Base-by-base conservation (phyloP, 2,113 vertebrate genomes). In the Theristicus caerulescens region DNA sequence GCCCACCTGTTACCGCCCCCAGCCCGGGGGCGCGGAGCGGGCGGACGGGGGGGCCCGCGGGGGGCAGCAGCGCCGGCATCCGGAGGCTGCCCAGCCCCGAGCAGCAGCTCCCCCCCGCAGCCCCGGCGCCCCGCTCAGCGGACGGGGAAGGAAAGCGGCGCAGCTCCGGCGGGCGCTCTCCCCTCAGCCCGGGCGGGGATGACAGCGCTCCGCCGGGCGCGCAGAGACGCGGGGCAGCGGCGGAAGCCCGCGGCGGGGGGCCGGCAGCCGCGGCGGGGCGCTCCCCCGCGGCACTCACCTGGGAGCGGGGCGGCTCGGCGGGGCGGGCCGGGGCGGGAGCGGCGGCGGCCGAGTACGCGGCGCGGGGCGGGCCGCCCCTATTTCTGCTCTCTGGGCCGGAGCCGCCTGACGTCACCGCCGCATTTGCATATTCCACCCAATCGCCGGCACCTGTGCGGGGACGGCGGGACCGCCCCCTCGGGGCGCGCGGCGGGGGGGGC, bases 401-500 rank as follows among this genome's bases (percentile, higher is more conserved):
- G 98, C 94, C 80, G 96, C 98, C 97, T 99, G 98, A 99, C 99
- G 99, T 99, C 99, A 99, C 97, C 97, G 96, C 42, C 2, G 54
- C 65, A 97, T 96, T 98, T 98, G 98, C 98, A 98, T 98, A 95
- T 97, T 82, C 98, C 94, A 94, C 98, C 88, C 98, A 96, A 97
- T 98, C 96, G 97, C 97, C 95, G 95, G 97, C 98, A 99, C 98
- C 98, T 98, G 98, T 97, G 98, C 86, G 93, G 92, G 90, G 62
- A 31, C 12, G 38, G 47, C 40, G 94, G 77, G 54, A 20, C 67
- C 87, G 91, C 62, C 72, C 82, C 58, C 31, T 26, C 20, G 85
- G 72, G 90, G 58, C 59, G 9, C 38, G 42, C 36, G 20, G 44
- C 44, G n/a, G 40, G 40, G 40, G 44, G 44, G 44, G 44, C 82